Evolutionary conservation across 2,888 invertebrate species (phyloP).

Genomic region (Steinernema carpocapsae): DNA sequence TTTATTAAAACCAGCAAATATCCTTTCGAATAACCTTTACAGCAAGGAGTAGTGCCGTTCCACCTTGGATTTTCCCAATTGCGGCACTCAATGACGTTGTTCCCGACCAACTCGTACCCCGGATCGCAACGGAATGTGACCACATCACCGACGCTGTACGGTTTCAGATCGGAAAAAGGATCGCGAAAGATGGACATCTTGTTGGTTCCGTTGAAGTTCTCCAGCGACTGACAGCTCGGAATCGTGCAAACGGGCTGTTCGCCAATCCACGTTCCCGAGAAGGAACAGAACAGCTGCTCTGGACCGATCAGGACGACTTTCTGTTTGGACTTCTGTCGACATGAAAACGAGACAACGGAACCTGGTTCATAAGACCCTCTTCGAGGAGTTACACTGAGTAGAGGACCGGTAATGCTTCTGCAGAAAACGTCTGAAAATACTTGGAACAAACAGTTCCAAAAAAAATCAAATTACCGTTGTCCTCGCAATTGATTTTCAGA

Average conservation of each 20-base stretch:
- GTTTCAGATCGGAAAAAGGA: not conserved
- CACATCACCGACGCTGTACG: slow-evolving; percentile 19
- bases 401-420: no score
- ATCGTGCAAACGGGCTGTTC: not conserved
- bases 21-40: not conserved
- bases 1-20: not conserved
- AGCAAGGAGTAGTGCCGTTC: slow-evolving; percentile 32
- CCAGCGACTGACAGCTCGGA: slow-evolving; percentile 8
- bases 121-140: slow-evolving; percentile 32
- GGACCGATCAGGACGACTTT: not conserved
- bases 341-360: slow-evolving; percentile 4
- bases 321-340: not conserved
- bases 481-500: not conserved
- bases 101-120: slow-evolving; percentile 14
- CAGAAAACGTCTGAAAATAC: not conserved
- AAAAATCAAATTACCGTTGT: not conserved
- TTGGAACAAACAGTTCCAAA: not conserved
- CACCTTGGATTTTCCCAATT: not conserved
- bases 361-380: not conserved
- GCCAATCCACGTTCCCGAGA: not conserved
- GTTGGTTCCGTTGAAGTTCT: slow-evolving; percentile 16
- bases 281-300: not conserved
- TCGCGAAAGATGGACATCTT: not conserved
- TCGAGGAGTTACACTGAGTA: not conserved
- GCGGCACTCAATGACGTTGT: not conserved